These are phyloP conservation scores for Andrena flavipes DNA, from an alignment of 2,888 invertebrate genomes.

Conservation along the genomic window DNA sequence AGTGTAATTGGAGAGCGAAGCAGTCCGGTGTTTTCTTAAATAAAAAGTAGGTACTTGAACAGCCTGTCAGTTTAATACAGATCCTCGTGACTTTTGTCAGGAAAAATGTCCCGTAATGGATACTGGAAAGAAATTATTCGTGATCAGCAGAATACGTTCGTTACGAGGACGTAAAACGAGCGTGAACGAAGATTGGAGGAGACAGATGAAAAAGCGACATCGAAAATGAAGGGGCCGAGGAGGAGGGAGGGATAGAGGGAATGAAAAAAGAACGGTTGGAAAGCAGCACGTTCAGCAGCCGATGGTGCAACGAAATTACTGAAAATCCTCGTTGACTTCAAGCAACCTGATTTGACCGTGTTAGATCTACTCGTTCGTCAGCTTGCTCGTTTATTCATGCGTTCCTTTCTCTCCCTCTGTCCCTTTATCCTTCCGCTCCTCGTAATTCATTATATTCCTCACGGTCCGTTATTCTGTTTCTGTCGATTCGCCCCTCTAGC, in stretches of 20 bases:
- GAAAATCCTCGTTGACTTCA: constrained; percentile 71
- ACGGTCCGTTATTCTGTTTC: constrained; percentile 50
- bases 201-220: constrained; percentile 61
- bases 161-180: constrained; percentile 68
- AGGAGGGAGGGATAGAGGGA: constrained; percentile 1
- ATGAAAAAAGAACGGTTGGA: constrained; percentile 56
- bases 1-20: no score
- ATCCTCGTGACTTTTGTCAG: constrained; percentile 17
- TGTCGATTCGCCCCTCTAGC: constrained; percentile 26
- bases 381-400: constrained; percentile 56
- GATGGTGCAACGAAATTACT: constrained; percentile 76
- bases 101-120: constrained; percentile 64
- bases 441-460: constrained; percentile 62
- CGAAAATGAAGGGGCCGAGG: constrained; percentile 26
- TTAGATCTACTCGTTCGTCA: constrained; percentile 61
- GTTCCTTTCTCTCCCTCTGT: constrained; percentile 9
- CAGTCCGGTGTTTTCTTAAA: no score
- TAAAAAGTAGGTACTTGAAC: constrained; percentile 35
- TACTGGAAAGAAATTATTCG: constrained; percentile 74
- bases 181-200: constrained; percentile 57
- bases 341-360: constrained; percentile 61
- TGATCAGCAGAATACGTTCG: constrained; percentile 75
- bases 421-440: constrained; percentile 44
- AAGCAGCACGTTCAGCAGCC: constrained; percentile 74
- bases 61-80: constrained; percentile 50